phyloP scores from a whole-genome alignment of 2,113 vertebrate species.

The Pitta sordida region DNA sequence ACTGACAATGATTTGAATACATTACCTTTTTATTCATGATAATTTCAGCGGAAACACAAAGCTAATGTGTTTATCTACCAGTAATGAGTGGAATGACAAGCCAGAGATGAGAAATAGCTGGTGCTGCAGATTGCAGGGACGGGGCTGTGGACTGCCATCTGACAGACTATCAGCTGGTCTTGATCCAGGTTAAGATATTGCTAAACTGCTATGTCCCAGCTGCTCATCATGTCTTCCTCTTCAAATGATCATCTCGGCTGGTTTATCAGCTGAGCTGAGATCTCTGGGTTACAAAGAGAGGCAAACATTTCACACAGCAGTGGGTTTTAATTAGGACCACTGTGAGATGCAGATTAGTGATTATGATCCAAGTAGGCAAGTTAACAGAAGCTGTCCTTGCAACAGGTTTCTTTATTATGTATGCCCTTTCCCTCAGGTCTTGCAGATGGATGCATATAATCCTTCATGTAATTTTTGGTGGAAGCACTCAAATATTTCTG shows the following conservation, averaged over 20 bases:
- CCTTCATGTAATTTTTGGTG: not conserved
- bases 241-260: not conserved
- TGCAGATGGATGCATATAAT: not conserved
- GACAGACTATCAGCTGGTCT: not conserved
- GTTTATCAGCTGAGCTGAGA: not conserved
- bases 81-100: not conserved
- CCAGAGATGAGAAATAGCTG: not conserved
- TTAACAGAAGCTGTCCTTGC: not conserved
- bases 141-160: fast-evolving
- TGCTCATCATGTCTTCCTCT: not conserved
- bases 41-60: not conserved
- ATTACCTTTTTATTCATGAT: not conserved
- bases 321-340: not conserved
- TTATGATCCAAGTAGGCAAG: not conserved
- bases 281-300: not conserved
- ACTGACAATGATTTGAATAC: not conserved
- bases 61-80: not conserved
- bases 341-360: not conserved
- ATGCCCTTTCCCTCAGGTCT: not conserved
- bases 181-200: not conserved
- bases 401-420: not conserved
- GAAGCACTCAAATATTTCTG: not conserved
- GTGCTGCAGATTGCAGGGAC: not conserved
- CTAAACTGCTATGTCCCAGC: not conserved
- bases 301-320: not conserved